Conservation (phyloP, 2,113 vertebrate genomes). For the Mormoops blainvillei region DNA sequence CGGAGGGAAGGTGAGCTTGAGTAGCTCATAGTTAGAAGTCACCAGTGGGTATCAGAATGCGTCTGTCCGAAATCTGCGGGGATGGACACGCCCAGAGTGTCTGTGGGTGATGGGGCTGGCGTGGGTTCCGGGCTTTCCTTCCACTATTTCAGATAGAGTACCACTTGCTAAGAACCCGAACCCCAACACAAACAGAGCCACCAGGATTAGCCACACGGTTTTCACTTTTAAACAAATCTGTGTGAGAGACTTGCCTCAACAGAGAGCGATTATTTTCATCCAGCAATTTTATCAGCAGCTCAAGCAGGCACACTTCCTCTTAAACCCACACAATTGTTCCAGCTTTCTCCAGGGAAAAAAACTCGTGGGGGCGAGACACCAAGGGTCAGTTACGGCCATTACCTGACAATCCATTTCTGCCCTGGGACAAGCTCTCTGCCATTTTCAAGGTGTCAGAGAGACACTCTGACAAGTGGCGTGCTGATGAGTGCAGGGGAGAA, state of each 20-base stretch:
- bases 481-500: rapidly evolving
- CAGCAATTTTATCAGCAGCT: neutral
- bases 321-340: neutral
- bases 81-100: neutral
- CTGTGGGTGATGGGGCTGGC: rapidly evolving
- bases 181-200: neutral
- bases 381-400: neutral
- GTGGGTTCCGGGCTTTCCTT: neutral
- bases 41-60: neutral
- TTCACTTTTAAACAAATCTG: neutral
- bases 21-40: conserved; percentile 37
- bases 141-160: neutral
- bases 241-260: neutral
- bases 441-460: neutral
- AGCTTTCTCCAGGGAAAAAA: neutral
- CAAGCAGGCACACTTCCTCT: neutral
- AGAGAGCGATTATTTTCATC: neutral
- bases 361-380: rapidly evolving
- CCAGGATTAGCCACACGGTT: neutral
- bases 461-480: neutral
- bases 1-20: neutral
- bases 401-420: neutral
- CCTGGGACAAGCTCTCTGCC: neutral
- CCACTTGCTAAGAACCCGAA: neutral
- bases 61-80: neutral